phyloP scores from a whole-genome alignment of 2,113 vertebrate species.

The Caranx ignobilis region DNA sequence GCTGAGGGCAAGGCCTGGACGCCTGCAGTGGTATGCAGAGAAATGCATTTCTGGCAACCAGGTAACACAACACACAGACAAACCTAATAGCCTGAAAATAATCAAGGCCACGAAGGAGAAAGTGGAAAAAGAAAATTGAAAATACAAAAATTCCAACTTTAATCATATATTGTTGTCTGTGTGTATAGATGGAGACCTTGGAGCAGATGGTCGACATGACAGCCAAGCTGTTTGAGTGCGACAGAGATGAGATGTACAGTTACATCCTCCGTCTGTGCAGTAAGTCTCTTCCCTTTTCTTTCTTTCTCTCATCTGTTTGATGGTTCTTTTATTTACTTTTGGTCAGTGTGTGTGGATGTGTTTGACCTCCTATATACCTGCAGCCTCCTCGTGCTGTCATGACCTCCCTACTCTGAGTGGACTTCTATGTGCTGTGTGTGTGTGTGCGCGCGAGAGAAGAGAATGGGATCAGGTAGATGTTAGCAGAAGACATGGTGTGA shows the following conservation, averaged over 20 bases:
- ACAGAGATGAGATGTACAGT: slow-evolving; percentile 94
- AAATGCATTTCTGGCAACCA: slow-evolving; percentile 87
- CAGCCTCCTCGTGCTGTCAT: background rate
- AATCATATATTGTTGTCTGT: slow-evolving; percentile 17
- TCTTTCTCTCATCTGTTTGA: background rate
- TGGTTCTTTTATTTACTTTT: background rate
- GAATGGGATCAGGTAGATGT: slow-evolving; percentile 39
- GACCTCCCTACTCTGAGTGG: slow-evolving; percentile 1
- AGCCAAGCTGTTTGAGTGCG: slow-evolving; percentile 92
- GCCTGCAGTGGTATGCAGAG: slow-evolving; percentile 91
- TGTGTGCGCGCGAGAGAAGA: background rate
- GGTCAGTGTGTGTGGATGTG: background rate
- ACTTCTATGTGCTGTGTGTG: too few relatives aligned
- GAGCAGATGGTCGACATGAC: slow-evolving; percentile 93
- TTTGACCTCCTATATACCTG: background rate
- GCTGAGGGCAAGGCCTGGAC: slow-evolving; percentile 87
- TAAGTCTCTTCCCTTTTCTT: slow-evolving; percentile 77
- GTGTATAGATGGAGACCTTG: slow-evolving; percentile 87
- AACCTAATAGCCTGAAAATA: background rate
- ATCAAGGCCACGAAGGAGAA: background rate
- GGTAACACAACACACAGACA: slow-evolving; percentile 74
- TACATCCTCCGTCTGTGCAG: slow-evolving; percentile 88
- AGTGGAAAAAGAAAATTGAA: background rate
- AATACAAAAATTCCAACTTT: background rate
- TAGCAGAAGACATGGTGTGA: slow-evolving; percentile 58